These are phyloP conservation scores for Hoplias malabaricus DNA, from an alignment of 2,113 vertebrate species.

Conservation along the genomic window DNA sequence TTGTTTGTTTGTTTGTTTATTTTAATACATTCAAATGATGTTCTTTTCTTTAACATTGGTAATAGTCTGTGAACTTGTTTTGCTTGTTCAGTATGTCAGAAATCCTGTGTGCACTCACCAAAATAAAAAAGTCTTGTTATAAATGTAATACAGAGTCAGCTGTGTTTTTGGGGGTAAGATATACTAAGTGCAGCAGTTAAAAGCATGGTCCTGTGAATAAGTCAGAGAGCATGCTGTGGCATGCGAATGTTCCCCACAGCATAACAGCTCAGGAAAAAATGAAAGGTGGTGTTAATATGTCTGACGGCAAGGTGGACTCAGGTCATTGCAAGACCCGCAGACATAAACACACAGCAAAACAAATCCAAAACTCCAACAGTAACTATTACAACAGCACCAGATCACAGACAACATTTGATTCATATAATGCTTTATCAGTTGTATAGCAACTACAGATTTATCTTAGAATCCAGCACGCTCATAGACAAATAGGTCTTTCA, in stretches of 20 bases:
- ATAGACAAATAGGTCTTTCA: not conserved
- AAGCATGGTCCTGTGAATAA: not conserved
- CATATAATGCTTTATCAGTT: not conserved
- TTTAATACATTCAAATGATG: too few species aligned
- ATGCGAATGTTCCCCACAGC: not conserved
- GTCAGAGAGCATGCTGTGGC: not conserved
- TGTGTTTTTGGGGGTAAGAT: not conserved
- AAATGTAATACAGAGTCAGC: too few species aligned
- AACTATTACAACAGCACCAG: too few species aligned
- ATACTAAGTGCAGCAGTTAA: not conserved
- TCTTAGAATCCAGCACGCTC: conserved; percentile 24
- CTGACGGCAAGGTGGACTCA: not conserved
- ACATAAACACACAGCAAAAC: not conserved
- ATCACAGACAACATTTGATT: too few species aligned
- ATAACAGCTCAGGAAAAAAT: not conserved
- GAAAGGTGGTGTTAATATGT: not conserved
- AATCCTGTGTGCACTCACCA: too few species aligned
- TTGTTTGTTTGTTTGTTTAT: too few species aligned
- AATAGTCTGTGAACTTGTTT: too few species aligned
- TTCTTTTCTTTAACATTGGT: too few species aligned
- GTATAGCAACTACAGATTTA: not conserved
- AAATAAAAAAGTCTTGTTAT: too few species aligned
- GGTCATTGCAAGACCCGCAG: not conserved
- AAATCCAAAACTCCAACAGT: not conserved
- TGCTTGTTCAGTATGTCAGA: too few species aligned